A percentile compares a stretch with the other conserved stretches of the same genome.
These are phyloP conservation scores for Phengaris alcon DNA, from an alignment of 2,888 invertebrate genomes.

Conservation along the genomic window DNA sequence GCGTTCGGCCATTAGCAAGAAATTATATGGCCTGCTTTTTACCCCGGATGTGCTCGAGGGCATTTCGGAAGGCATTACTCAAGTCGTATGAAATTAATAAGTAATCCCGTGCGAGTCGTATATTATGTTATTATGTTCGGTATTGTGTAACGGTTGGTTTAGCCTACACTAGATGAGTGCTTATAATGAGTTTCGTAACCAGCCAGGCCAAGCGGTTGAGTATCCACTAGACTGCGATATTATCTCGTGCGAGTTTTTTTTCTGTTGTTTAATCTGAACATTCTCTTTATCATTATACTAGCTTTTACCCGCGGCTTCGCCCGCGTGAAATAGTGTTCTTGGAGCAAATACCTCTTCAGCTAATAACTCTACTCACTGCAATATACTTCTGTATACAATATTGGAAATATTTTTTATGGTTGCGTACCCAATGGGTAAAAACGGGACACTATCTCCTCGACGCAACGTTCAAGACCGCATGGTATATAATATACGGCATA, in stretches of 20 bases:
- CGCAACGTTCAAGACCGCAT: too few species aligned
- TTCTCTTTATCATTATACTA: not conserved
- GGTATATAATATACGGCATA: too few species aligned
- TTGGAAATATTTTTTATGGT: too few species aligned
- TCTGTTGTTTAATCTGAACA: not conserved
- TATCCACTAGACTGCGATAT: not conserved
- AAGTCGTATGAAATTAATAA: slow-evolving; percentile 19
- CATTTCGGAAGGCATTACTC: slow-evolving; percentile 11
- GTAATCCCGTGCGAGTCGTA: slow-evolving; percentile 19
- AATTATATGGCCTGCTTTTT: slow-evolving; percentile 21
- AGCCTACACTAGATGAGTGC: slow-evolving; percentile 14
- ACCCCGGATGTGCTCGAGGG: slow-evolving; percentile 10
- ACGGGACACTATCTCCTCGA: too few species aligned
- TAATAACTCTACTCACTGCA: too few species aligned
- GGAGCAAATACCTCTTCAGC: too few species aligned
- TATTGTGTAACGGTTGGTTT: slow-evolving; percentile 22
- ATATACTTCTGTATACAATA: too few species aligned
- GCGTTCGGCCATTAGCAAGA: slow-evolving; percentile 7
- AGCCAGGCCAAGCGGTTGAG: slow-evolving; percentile 14
- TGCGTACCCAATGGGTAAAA: too few species aligned
- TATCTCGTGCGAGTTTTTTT: slow-evolving; percentile 5
- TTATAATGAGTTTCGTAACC: slow-evolving; percentile 25
- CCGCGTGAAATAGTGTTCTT: too few species aligned
- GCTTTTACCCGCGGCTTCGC: too few species aligned
- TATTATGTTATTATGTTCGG: slow-evolving; percentile 7